Evolutionary conservation across 2,888 invertebrate genomes (phyloP), one percentile per base, ranked within the genome.

Genomic region (Hirtodrosophila trivittata): DNA sequence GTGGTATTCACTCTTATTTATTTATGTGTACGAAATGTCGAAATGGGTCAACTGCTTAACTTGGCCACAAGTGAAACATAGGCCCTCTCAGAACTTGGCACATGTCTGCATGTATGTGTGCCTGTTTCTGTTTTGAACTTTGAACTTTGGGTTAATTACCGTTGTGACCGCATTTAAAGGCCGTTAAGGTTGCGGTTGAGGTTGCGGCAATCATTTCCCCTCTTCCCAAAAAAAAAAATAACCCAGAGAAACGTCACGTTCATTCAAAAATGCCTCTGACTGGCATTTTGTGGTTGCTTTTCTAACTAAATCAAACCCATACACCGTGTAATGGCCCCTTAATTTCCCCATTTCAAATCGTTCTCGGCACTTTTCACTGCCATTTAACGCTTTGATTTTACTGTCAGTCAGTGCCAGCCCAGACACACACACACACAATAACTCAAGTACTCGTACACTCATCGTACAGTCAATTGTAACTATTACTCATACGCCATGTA

Each of bases 131-230:
- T 49, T 77, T 75, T 80, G 87, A 89, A 81, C 88, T 89, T 87
- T 88, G 83, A 89, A 88, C 88, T 88, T 82, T 80, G 39, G 80
- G 76, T 81, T 88, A 87, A 86, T 86, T 86, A 74, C 77, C 68
- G 70, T 65, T 67, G 66, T 80, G 82, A 70, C 75, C 77, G 50
- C 60, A 39, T 66, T 82, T 71, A 41, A 46, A 52, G 46, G 41
- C 30, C 52, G 26, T 33, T 33, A 14, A 8, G 35, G 14, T 12
- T 35, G 21, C 30, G 28, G 28, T 28, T 28, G 28, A 7, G 28
- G 28, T 28, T 28, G 9, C 9, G 28, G 9, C n/a, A 9, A 28
- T 7, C 28, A 7, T 28, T 28, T 28, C 5, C 5, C 28, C n/a
- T 28, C 28, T n/a, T n/a, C 28, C 5, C 9, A 1, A 1, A 28